These are phyloP conservation scores for Dysdera silvatica DNA, from an alignment of 1,140 invertebrate species.

Conservation along the genomic window DNA sequence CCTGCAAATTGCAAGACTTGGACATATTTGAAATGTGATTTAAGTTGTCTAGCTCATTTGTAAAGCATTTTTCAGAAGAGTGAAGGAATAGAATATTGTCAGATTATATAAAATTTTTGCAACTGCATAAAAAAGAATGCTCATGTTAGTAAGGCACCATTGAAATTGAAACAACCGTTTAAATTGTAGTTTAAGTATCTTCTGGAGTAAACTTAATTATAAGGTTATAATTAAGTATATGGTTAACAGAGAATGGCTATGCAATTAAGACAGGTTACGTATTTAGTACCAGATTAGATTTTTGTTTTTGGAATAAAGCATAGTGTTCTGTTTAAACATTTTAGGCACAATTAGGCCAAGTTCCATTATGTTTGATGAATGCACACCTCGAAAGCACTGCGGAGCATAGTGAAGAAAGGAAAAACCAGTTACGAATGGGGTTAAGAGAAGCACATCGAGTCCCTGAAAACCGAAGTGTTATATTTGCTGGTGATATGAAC, in stretches of 20 bases:
- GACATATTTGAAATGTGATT: no score
- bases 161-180: no score
- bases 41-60: no score
- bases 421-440: conserved; percentile 45
- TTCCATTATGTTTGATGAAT: conserved; percentile 48
- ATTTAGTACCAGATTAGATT: neutral
- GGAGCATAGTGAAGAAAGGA: conserved; percentile 45
- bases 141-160: no score
- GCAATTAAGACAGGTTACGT: neutral
- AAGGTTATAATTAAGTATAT: neutral
- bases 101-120: no score
- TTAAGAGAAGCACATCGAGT: conserved; percentile 36
- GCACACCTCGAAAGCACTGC: conserved; percentile 55
- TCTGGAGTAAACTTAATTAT: no score
- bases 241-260: neutral
- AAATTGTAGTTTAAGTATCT: no score
- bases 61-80: no score
- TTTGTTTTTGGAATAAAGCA: neutral
- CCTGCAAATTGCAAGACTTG: no score
- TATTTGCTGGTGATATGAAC: conserved; percentile 57
- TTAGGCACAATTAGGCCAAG: conserved; percentile 14
- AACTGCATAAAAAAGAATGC: no score
- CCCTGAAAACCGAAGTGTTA: conserved; percentile 41
- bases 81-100: no score
- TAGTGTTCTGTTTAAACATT: neutral